Conservation (phyloP, 1,140 invertebrate species). For the Pogonomyrmex californicus region DNA sequence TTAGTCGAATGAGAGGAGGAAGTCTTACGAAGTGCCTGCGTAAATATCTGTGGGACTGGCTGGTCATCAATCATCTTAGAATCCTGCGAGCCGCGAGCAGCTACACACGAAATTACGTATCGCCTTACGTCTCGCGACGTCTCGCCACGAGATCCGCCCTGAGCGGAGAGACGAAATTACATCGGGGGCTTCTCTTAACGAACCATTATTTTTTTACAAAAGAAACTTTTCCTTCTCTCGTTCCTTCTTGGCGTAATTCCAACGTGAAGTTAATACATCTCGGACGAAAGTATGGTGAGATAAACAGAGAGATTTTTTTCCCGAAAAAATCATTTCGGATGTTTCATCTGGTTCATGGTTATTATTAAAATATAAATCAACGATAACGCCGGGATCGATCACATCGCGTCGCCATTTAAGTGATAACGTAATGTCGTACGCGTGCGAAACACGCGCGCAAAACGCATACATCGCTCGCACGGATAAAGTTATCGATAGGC, state of each 20-base stretch:
- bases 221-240: neutral
- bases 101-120: conserved; percentile 79
- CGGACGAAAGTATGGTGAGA: neutral
- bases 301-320: neutral
- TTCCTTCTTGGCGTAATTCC: neutral
- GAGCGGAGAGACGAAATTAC: conserved; percentile 58
- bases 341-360: neutral
- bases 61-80: conserved; percentile 84
- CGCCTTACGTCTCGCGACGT: conserved; percentile 68
- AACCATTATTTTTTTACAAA: conserved; percentile 46
- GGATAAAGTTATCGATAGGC: conserved; percentile 72
- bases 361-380: conserved; percentile 26
- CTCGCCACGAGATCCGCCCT: conserved; percentile 43
- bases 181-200: conserved; percentile 33
- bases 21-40: conserved; percentile 79
- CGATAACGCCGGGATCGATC: conserved; percentile 17
- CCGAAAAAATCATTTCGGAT: neutral
- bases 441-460: conserved; percentile 9
- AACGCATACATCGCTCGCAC: conserved; percentile 20
- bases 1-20: conserved; percentile 82
- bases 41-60: conserved; percentile 79
- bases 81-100: conserved; percentile 63
- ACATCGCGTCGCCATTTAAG: conserved; percentile 1
- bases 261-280: neutral
- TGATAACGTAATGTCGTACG: conserved; percentile 48